Evolutionary conservation across 2,888 invertebrate genomes (phyloP).

Genomic region (Arrhopalites spinosus): DNA sequence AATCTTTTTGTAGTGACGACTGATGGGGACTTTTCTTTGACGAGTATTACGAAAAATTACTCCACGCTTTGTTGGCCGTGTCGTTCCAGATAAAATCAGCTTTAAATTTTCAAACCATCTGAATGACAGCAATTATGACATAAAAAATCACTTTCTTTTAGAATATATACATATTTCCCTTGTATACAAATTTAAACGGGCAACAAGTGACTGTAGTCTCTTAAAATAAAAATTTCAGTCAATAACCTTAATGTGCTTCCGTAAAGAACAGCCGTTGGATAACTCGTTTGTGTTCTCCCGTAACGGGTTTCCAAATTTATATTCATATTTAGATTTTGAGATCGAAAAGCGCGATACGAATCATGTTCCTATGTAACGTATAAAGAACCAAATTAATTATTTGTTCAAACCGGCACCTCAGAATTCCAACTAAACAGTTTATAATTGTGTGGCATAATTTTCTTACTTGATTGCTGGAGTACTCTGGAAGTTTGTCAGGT

Average conservation of each 20-base stretch:
- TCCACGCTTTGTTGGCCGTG: conserved; percentile 91
- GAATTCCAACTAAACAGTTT: neutral
- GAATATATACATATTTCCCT: too few species aligned
- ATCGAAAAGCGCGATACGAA: conserved; percentile 92
- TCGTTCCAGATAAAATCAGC: conserved; percentile 84
- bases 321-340: conserved; percentile 79
- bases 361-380: conserved; percentile 75
- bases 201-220: neutral
- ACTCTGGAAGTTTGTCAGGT: conserved; percentile 93
- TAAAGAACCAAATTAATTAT: neutral
- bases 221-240: conserved; percentile 34
- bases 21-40: conserved; percentile 86
- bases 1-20: conserved; percentile 87
- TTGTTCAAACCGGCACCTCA: neutral
- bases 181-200: too few species aligned
- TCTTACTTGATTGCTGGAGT: conserved; percentile 85
- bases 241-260: conserved; percentile 81
- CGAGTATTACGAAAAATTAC: conserved; percentile 81
- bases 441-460: conserved; percentile 4
- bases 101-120: conserved; percentile 95
- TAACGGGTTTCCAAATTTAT: conserved; percentile 77
- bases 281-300: conserved; percentile 63
- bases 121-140: conserved; percentile 40
- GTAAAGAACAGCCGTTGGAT: conserved; percentile 79
- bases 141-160: neutral